Conservation (phyloP, 2,888 invertebrate species). For the Ochropleura plecta region DNA sequence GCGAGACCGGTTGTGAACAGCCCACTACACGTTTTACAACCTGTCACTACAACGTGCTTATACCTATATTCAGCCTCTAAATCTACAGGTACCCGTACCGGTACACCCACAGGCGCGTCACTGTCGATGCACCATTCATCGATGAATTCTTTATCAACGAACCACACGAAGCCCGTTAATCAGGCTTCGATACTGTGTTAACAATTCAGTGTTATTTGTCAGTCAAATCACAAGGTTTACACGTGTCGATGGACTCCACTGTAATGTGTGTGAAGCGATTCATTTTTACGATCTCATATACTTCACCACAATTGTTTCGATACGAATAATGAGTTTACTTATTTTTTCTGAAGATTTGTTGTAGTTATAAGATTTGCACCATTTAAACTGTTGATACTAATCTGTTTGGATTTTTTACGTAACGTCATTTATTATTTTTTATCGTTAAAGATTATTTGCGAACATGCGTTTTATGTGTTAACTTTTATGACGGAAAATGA, state of each 20-base stretch:
- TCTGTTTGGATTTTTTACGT: neutral
- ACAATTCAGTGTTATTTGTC: constrained; percentile 23
- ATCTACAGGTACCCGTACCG: neutral
- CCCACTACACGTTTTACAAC: constrained; percentile 26
- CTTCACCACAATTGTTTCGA: constrained; percentile 20
- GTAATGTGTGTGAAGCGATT: constrained; percentile 33
- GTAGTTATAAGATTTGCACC: neutral
- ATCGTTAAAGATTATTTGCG: neutral
- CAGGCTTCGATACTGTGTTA: neutral
- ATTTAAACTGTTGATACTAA: neutral
- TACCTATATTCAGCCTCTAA: neutral
- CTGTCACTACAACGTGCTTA: constrained; percentile 18
- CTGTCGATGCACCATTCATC: constrained; percentile 12
- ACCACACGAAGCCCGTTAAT: neutral
- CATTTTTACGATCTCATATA: constrained; percentile 29
- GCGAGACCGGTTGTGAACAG: constrained; percentile 16
- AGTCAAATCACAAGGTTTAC: constrained; percentile 8
- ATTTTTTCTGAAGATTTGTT: neutral
- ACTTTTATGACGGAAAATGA: constrained; percentile 11
- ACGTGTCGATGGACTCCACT: constrained; percentile 19
- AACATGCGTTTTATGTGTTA: constrained; percentile 16
- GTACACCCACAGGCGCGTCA: neutral
- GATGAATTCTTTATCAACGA: constrained; percentile 6
- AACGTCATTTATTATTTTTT: neutral
- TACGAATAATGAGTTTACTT: constrained; percentile 14